phyloP scores from a whole-genome alignment of 2,113 vertebrate species.

The Pygoscelis adeliae region DNA sequence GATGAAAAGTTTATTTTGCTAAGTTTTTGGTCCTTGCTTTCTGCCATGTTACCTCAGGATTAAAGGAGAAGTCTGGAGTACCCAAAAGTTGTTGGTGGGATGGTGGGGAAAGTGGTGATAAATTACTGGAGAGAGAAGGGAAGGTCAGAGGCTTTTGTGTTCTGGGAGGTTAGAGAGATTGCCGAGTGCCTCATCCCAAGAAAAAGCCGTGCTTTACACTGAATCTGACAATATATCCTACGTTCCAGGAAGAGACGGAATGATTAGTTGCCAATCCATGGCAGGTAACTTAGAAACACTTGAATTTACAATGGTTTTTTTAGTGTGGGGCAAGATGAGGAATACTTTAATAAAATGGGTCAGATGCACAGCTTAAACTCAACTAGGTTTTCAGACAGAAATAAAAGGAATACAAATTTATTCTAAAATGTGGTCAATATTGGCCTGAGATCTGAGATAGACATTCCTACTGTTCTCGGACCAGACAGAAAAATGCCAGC shows the following conservation, averaged over 20 bases:
- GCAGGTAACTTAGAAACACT: not conserved
- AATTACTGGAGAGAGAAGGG: not conserved
- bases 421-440: not conserved
- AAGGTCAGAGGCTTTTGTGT: not conserved
- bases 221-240: not conserved
- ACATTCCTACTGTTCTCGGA: rapidly evolving
- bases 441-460: not conserved
- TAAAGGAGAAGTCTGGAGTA: not conserved
- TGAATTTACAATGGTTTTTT: not conserved
- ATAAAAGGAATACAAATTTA: not conserved
- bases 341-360: not conserved
- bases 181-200: not conserved
- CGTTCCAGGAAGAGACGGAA: not conserved
- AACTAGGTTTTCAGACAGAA: not conserved
- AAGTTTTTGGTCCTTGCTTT: not conserved
- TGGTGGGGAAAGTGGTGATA: not conserved
- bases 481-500: not conserved
- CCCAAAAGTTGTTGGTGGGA: not conserved
- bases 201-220: not conserved
- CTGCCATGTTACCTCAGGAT: not conserved
- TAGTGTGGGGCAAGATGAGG: not conserved
- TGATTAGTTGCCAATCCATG: not conserved
- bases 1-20: not conserved
- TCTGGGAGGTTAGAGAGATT: not conserved
- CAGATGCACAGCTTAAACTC: not conserved